These are phyloP conservation scores for Brachypteracias leptosomus DNA, from an alignment of 2,113 vertebrate species.

Conservation along the genomic window DNA sequence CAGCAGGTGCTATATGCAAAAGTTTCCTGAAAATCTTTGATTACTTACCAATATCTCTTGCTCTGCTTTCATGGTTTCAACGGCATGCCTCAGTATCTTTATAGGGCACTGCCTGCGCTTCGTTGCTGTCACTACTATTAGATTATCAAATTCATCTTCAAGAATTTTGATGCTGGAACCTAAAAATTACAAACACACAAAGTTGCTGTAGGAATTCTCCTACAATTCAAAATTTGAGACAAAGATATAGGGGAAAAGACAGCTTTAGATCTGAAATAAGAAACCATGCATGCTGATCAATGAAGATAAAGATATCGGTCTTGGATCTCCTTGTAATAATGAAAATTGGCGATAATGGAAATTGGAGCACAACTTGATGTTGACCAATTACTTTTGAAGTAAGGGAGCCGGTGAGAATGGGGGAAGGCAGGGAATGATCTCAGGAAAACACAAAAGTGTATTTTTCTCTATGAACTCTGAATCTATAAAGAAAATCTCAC, in stretches of 20 bases:
- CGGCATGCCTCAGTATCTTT: conserved; percentile 81
- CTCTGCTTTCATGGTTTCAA: conserved; percentile 82
- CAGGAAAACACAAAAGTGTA: rapidly evolving
- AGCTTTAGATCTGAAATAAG: background rate
- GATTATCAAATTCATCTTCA: conserved; percentile 86
- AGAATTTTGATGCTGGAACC: conserved; percentile 74
- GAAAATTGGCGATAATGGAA: background rate
- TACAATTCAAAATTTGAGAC: background rate
- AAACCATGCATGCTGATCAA: background rate
- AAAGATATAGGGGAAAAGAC: background rate
- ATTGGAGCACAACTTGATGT: background rate
- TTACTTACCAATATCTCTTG: conserved; percentile 86
- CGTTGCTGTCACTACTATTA: conserved; percentile 80
- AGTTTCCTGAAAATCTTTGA: background rate
- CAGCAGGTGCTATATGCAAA: background rate
- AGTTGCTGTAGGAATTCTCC: background rate
- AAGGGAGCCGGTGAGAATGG: background rate
- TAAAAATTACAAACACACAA: conserved; percentile 33
- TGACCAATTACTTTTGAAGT: background rate
- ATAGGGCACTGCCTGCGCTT: conserved; percentile 84
- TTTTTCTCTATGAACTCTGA: background rate
- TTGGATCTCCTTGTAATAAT: background rate
- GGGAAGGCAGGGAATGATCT: rapidly evolving
- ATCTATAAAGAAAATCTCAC: background rate
- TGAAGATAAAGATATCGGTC: background rate